These are phyloP conservation scores for Epinephelus coioides DNA, from an alignment of 2,797 vertebrate genomes.

Conservation along the genomic window DNA sequence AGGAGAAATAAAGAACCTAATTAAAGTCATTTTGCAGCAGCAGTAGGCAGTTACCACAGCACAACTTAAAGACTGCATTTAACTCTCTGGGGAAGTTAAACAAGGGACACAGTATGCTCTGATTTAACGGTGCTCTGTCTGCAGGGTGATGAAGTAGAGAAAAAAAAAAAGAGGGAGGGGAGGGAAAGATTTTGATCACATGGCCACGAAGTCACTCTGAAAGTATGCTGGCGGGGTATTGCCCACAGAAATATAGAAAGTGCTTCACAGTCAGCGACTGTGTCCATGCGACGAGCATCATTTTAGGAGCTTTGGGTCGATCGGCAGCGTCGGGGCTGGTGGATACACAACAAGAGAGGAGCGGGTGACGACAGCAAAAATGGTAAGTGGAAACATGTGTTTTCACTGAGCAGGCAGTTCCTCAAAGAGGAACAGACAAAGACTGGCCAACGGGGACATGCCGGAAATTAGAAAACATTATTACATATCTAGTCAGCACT, in stretches of 20 bases:
- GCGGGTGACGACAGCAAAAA: slow-evolving; percentile 58
- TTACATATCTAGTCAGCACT: neutral
- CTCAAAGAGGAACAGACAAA: slow-evolving; percentile 42
- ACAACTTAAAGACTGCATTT: slow-evolving; percentile 32
- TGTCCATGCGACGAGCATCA: slow-evolving; percentile 50
- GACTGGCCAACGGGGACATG: neutral
- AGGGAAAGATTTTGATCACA: slow-evolving; percentile 70
- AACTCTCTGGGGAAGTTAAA: slow-evolving; percentile 56
- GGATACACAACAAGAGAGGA: slow-evolving; percentile 57
- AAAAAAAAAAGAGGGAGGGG: slow-evolving; percentile 40
- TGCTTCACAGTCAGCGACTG: slow-evolving; percentile 20
- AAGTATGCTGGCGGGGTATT: slow-evolving; percentile 63
- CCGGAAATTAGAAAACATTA: neutral
- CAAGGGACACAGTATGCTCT: slow-evolving; percentile 63
- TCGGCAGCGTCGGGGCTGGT: slow-evolving; percentile 18
- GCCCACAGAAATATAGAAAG: slow-evolving; percentile 49
- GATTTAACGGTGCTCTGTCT: slow-evolving; percentile 56
- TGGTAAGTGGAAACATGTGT: slow-evolving; percentile 82
- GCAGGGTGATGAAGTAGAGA: slow-evolving; percentile 31
- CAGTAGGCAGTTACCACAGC: slow-evolving; percentile 14
- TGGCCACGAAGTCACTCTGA: slow-evolving; percentile 76
- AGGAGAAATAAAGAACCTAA: neutral
- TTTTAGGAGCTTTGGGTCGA: slow-evolving; percentile 39
- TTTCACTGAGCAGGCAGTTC: slow-evolving; percentile 40
- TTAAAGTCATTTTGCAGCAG: slow-evolving; percentile 2